phyloP scores from a whole-genome alignment of 2,113 vertebrate species.

The Cranoglanis bouderius region DNA sequence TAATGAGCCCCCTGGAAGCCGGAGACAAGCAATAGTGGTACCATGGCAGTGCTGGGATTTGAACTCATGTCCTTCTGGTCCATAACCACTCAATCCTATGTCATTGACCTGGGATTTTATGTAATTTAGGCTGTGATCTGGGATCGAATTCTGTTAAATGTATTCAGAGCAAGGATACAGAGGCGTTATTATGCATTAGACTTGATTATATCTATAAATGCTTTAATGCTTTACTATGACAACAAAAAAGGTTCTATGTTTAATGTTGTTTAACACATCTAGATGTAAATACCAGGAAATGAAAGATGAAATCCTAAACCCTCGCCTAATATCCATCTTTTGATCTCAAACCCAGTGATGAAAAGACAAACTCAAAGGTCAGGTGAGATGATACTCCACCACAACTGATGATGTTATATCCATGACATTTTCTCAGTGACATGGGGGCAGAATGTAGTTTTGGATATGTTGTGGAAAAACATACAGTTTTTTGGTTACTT shows the following conservation, averaged over 20 bases:
- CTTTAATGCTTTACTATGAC: background rate
- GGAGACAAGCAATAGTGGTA: background rate
- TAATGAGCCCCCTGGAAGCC: background rate
- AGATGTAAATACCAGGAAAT: too few species aligned
- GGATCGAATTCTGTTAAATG: background rate
- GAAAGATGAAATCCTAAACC: too few species aligned
- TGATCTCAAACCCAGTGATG: background rate
- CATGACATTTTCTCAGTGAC: slow-evolving; percentile 16
- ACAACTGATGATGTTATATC: background rate
- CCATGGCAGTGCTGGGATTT: background rate
- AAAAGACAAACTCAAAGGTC: slow-evolving; percentile 13
- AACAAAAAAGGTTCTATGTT: too few species aligned
- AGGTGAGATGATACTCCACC: background rate
- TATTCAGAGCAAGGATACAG: background rate
- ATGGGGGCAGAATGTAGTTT: background rate
- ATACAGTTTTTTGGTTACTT: background rate
- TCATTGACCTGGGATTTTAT: background rate
- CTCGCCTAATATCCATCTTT: too few species aligned
- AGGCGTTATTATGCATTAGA: background rate
- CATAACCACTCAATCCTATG: background rate
- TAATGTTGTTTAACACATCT: too few species aligned
- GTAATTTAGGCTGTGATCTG: background rate
- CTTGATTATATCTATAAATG: background rate
- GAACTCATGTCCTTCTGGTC: background rate
- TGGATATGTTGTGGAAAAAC: background rate